Evolutionary conservation across 2,113 vertebrate genomes (phyloP), one percentile per base, ranked within the genome.

Genomic region (Motacilla alba): DNA sequence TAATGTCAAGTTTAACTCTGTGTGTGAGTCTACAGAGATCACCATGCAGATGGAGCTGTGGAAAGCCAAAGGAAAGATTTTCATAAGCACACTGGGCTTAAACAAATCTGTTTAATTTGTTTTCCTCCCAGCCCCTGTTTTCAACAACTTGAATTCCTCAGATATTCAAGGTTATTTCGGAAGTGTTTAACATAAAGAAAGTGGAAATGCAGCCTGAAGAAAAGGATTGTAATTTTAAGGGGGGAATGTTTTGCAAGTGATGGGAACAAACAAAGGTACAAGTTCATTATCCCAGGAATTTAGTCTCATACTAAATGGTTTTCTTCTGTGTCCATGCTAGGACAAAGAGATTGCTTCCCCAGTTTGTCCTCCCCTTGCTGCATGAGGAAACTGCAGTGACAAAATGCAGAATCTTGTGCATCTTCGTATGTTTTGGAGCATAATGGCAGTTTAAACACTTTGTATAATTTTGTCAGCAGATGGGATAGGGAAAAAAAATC

Each of bases 31-130:
- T 84, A 39, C 84, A 90, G 84, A 90, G 56, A 63, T 89, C 50
- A 9, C 33, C 16, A 53, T 95, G 90, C 84, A 95, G 94, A 94
- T 63, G 62, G 84, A 96, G 62, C 22, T 78, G 46, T 84, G 58
- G 17, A 95, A 75, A 77, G 67, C 88, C 83, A 55, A 85, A 94
- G 63, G 62, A 87, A 94, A 75, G 41, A 37, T 52, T 82, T 94
- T 86, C 50, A 60, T 91, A 84, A 89, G 37, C 68, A 63, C 69
- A 35, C 21, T 90, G 64, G 53, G 47, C 43, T 96, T 96, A 92
- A 95, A 93, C 43, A 69, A 93, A 94, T 88, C 84, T 83, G 74
- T 95, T 95, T 94, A 96, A 89, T 91, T 97, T 85, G 59, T 96
- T 96, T 97, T 94, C 43, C 69, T 92, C 64, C 75, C 70, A 84